These are phyloP conservation scores for Maniola hyperantus DNA, from an alignment of 2,888 invertebrate genomes.

Conservation along the genomic window DNA sequence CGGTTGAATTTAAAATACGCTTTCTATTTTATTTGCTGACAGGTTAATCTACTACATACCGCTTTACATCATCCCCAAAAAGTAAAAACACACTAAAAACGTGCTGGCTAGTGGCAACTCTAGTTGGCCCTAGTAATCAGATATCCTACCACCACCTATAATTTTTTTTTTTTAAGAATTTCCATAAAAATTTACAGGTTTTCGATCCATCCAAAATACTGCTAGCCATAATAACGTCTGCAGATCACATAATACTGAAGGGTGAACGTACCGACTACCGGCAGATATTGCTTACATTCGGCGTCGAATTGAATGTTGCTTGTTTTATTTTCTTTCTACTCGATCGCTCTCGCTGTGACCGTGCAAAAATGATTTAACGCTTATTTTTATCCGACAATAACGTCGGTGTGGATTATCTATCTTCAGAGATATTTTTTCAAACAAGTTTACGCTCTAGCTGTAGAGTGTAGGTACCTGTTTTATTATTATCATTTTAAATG, in stretches of 20 bases:
- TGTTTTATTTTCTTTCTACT: slow-evolving; percentile 24
- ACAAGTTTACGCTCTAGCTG: background rate
- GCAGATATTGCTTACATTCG: slow-evolving; percentile 23
- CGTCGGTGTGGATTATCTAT: slow-evolving; percentile 1
- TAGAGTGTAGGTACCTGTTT: too few relatives aligned
- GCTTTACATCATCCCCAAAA: too few relatives aligned
- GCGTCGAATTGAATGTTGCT: slow-evolving; percentile 15
- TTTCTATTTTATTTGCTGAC: too few relatives aligned
- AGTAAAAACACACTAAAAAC: too few relatives aligned
- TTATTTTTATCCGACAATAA: slow-evolving; percentile 13
- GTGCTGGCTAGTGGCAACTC: too few relatives aligned
- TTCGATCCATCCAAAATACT: background rate
- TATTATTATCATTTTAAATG: too few relatives aligned
- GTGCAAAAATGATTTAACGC: slow-evolving; percentile 21
- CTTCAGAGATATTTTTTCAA: background rate
- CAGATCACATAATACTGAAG: slow-evolving; percentile 30
- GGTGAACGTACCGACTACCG: slow-evolving; percentile 35
- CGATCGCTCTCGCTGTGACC: slow-evolving; percentile 14
- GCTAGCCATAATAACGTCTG: slow-evolving; percentile 6
- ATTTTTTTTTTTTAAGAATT: too few relatives aligned
- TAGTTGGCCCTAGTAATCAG: too few relatives aligned
- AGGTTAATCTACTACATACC: too few relatives aligned
- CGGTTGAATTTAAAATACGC: too few relatives aligned
- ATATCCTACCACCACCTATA: too few relatives aligned
- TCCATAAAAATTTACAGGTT: too few relatives aligned